Evolutionary conservation across 2,888 invertebrate genomes (phyloP), one percentile per base, ranked within the genome.

Genomic region (Drosophila acutilabella): DNA sequence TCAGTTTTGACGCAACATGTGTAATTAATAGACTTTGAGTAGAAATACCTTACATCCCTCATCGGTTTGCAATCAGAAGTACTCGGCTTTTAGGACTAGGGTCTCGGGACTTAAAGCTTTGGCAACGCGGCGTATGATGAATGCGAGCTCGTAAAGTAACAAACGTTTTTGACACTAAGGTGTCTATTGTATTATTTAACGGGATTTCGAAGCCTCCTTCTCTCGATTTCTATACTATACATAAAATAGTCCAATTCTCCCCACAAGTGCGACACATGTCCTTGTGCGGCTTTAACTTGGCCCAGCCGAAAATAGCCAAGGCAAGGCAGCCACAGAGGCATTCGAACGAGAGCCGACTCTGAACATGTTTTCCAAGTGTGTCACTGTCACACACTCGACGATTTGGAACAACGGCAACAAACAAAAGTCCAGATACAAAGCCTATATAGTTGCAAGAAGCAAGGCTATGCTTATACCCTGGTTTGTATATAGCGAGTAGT

Each of bases 371-470:
- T 62, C 56, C 73, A 77, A 77, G 80, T 80, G 80, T 77, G 83
- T 82, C 83, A 83, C 82, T 83, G 83, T 83, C 85, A 85, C 82
- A 79, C 83, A 79, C 83, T 85, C 81, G 66, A 82, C 81, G 78
- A 82, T 84, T 82, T 70, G 79, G 79, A 68, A 67, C 66, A 73
- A 73, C 73, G 53, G 44, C 69, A 64, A 52, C 64, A 57, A 58
- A 52, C 64, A 57, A 38, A 59, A 44, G 40, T 38, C n/a, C 51
- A 54, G 42, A 47, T 54, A 47, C 40, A 47, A 47, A 50, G 13
- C 8, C 16, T 3, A 48, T 16, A 16, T 16, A 20, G 20, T 23
- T 18, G 4, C n/a, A 11, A 11, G 8, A 5, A 14, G 11, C 13
- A 36, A 11, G 20, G 38, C 33, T 16, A n/a, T 48, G 20, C 2